Conservation (phyloP, 2,888 invertebrate genomes). For the Acheta domesticus region DNA sequence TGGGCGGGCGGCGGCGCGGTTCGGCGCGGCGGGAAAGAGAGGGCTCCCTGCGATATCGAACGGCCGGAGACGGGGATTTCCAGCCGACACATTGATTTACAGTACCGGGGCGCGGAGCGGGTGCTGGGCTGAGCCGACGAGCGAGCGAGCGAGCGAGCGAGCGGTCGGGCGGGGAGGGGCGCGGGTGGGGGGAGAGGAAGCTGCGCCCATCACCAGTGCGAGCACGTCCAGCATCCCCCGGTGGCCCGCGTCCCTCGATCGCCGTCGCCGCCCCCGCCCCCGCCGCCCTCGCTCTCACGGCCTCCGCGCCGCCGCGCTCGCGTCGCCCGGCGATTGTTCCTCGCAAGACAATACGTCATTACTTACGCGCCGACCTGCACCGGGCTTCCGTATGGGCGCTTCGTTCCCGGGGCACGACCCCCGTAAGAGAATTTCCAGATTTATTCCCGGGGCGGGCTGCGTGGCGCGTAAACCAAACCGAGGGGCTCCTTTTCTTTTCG, state of each 20-base stretch:
- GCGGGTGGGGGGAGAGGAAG: not conserved
- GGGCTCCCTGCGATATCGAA: not conserved
- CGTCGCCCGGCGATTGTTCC: slow-evolving; percentile 18
- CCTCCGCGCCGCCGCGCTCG: not conserved
- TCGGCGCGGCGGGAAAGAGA: not conserved
- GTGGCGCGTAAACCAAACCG: not conserved
- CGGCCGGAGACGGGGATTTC: slow-evolving; percentile 18
- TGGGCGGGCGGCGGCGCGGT: not conserved
- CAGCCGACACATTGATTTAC: not conserved
- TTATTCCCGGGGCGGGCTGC: not conserved
- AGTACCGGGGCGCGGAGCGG: not conserved
- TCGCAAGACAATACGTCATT: slow-evolving; percentile 9
- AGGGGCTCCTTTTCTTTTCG: not conserved
- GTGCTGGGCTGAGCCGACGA: not conserved
- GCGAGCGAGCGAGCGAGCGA: not conserved
- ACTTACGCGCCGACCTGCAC: not conserved
- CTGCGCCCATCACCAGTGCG: not conserved
- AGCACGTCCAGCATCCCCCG: not conserved
- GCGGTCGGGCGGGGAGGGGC: not conserved
- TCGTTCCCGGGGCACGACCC: not conserved
- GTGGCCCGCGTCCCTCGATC: not conserved
- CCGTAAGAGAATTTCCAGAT: not conserved
- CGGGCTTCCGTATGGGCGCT: not conserved
- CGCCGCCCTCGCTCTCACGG: not conserved
- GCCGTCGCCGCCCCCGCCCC: not conserved